These are phyloP conservation scores for Zaprionus africanus DNA, from an alignment of 1,140 invertebrate genomes.

Conservation along the genomic window DNA sequence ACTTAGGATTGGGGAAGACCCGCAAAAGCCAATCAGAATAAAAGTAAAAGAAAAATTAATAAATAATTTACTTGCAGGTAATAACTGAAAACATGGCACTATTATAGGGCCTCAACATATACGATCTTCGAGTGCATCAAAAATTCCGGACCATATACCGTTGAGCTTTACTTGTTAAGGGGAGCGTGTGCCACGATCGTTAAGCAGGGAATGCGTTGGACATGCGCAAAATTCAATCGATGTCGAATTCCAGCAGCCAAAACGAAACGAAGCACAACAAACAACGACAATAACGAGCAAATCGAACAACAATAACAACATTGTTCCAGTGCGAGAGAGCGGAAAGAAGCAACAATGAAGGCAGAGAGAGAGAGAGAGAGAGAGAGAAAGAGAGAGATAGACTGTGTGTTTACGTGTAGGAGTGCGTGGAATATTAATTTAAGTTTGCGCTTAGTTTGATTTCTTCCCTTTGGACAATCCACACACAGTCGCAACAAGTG, in stretches of 20 bases:
- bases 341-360: neutral
- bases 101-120: neutral
- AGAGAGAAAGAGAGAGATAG: constrained; percentile 4
- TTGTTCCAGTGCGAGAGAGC: constrained; percentile 41
- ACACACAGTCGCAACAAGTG: constrained; percentile 61
- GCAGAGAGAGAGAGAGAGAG: neutral
- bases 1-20: no score
- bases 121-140: neutral
- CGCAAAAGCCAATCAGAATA: no score
- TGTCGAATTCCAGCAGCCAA: constrained; percentile 34
- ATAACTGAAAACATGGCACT: neutral
- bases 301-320: constrained; percentile 55
- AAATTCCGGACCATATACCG: constrained; percentile 25
- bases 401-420: constrained; percentile 19
- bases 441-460: constrained; percentile 75
- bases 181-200: constrained; percentile 43
- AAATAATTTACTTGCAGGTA: neutral
- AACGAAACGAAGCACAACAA: constrained; percentile 13
- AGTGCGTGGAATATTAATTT: constrained; percentile 78
- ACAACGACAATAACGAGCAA: constrained; percentile 29
- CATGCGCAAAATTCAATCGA: constrained; percentile 49
- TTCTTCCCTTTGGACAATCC: constrained; percentile 56
- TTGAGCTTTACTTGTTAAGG: constrained; percentile 28
- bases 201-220: constrained; percentile 33
- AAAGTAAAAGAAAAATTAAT: neutral